phyloP scores from a whole-genome alignment of 2,797 vertebrate genomes.

The Sebastes taczanowskii region DNA sequence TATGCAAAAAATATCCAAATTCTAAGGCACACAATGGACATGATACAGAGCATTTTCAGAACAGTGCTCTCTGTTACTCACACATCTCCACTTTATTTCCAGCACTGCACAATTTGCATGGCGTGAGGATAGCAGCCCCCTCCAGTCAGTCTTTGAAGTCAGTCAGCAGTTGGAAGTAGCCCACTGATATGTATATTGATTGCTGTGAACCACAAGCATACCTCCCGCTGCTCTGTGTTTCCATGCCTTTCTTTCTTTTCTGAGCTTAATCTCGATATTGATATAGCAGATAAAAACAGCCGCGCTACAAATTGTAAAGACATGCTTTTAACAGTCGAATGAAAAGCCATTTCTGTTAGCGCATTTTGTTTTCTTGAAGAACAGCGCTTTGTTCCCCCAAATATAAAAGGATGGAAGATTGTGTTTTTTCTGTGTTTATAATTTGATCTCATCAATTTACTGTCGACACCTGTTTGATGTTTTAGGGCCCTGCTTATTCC shows the following conservation, averaged over 20 bases:
- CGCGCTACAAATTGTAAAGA: constrained; percentile 41
- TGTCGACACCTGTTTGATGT: background rate
- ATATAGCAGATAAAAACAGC: constrained; percentile 49
- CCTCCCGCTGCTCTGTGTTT: constrained; percentile 62
- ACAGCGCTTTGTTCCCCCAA: constrained; percentile 14
- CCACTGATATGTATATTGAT: constrained; percentile 72
- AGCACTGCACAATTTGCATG: constrained; percentile 50
- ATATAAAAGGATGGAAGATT: background rate
- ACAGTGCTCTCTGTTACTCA: constrained; percentile 3
- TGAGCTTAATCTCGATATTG: constrained; percentile 60
- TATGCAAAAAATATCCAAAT: background rate
- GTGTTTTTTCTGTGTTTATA: constrained; percentile 11
- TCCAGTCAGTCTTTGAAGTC: constrained; percentile 69
- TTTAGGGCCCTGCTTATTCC: constrained; percentile 13
- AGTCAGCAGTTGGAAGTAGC: constrained; percentile 63
- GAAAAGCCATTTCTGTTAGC: constrained; percentile 17
- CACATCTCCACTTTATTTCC: constrained; percentile 11
- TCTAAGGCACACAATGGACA: background rate
- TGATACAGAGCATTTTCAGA: constrained; percentile 4
- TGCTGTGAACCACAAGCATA: constrained; percentile 53
- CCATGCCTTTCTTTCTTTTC: constrained; percentile 46
- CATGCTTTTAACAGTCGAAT: constrained; percentile 24
- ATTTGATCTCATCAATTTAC: constrained; percentile 37
- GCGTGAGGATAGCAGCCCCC: constrained; percentile 53
- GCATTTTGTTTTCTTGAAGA: constrained; percentile 13